A percentile compares a stretch with the other conserved stretches of the same genome.
Conservation (phyloP, 2,888 invertebrate species). For the Troides oblongomaculatus region DNA sequence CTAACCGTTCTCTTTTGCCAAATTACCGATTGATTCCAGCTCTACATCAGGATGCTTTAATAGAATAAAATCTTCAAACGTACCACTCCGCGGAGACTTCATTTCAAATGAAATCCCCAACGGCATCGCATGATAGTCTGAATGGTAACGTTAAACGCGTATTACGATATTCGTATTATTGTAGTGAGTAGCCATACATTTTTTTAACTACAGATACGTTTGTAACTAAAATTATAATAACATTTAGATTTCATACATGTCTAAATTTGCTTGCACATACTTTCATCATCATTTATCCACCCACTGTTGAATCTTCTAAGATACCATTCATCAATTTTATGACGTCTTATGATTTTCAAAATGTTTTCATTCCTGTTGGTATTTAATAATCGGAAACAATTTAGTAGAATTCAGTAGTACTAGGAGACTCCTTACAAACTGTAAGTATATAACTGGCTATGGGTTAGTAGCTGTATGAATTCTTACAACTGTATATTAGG, state of each 20-base stretch:
- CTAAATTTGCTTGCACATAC: too few relatives aligned
- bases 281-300: too few relatives aligned
- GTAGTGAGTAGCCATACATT: too few relatives aligned
- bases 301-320: too few relatives aligned
- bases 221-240: neutral
- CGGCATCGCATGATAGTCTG: neutral
- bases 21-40: constrained; percentile 18
- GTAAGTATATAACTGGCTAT: neutral
- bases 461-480: neutral
- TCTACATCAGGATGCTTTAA: constrained; percentile 11
- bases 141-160: neutral
- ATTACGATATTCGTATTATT: too few relatives aligned
- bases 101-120: neutral
- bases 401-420: too few relatives aligned
- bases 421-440: neutral
- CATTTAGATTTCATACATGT: neutral
- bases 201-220: neutral
- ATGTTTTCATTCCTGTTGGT: too few relatives aligned
- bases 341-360: too few relatives aligned
- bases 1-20: constrained; percentile 17
- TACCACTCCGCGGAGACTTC: neutral
- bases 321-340: too few relatives aligned
- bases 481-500: too few relatives aligned
- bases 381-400: too few relatives aligned
- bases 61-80: constrained; percentile 5